Evolutionary conservation across 1,140 invertebrate species (phyloP).

Genomic region (Augochlora pura): DNA sequence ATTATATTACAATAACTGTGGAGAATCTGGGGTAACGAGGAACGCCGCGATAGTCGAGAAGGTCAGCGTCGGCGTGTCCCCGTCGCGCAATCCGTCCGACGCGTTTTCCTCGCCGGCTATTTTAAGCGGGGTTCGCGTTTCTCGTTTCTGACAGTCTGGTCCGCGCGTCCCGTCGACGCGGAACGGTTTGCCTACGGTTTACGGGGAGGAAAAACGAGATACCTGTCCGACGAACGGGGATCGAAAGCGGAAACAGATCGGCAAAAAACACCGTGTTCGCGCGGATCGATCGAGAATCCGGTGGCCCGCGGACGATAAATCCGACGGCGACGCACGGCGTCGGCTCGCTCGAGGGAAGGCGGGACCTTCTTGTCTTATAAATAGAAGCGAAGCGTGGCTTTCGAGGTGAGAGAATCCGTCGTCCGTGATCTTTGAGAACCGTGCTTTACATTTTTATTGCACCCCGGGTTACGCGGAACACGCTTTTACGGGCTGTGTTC

Average conservation of each 20-base stretch:
- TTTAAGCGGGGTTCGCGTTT: slow-evolving; percentile 40
- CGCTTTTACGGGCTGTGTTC: too few species aligned
- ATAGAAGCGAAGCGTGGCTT: neutral
- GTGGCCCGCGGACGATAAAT: neutral
- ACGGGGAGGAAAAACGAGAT: neutral
- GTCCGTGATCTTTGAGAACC: neutral
- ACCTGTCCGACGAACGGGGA: neutral
- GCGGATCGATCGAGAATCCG: neutral
- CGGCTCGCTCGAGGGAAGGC: neutral
- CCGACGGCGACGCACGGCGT: neutral
- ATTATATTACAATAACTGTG: too few species aligned
- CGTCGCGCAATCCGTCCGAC: slow-evolving; percentile 31
- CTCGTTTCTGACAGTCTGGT: slow-evolving; percentile 49
- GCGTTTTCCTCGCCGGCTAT: slow-evolving; percentile 50
- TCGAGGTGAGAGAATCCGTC: neutral
- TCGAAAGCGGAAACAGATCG: too few species aligned
- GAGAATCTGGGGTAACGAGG: slow-evolving; percentile 23
- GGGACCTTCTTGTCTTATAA: neutral
- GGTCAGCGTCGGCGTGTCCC: slow-evolving; percentile 28
- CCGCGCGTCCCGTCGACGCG: slow-evolving; percentile 31
- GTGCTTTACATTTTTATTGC: slow-evolving; percentile 2
- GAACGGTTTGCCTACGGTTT: slow-evolving; percentile 26
- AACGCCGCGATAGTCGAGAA: slow-evolving; percentile 37
- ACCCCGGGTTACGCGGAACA: too few species aligned
- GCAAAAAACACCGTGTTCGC: too few species aligned